Evolutionary conservation across 2,797 vertebrate genomes (phyloP).

Genomic region (Myotis daubentonii): DNA sequence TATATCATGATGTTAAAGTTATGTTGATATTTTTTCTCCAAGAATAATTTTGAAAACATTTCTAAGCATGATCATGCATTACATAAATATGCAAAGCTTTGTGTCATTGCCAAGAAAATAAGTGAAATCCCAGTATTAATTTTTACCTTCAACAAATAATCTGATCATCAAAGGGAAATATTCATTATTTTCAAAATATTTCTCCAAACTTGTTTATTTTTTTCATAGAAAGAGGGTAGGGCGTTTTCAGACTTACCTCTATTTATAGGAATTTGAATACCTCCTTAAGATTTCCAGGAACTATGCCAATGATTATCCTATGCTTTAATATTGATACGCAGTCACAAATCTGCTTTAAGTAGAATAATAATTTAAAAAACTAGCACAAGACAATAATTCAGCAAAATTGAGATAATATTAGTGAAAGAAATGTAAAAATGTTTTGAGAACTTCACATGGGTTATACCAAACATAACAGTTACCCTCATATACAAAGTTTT

Average conservation of each 20-base stretch:
- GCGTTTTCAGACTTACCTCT: not conserved
- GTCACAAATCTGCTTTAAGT: not conserved
- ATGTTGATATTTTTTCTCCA: not conserved
- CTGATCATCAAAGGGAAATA: not conserved
- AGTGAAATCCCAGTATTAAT: not conserved
- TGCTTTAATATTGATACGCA: conserved; percentile 9
- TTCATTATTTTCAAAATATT: not conserved
- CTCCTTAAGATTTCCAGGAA: not conserved
- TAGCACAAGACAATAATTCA: not conserved
- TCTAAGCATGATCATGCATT: not conserved
- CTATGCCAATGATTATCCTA: not conserved
- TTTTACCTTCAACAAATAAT: conserved; percentile 16
- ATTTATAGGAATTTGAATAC: not conserved
- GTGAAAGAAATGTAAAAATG: conserved; percentile 23
- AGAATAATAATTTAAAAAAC: not conserved
- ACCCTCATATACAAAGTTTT: not conserved
- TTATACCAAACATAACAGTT: not conserved
- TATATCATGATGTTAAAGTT: conserved; percentile 17
- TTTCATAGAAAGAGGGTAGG: not conserved
- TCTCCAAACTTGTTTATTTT: not conserved
- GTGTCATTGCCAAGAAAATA: conserved; percentile 1
- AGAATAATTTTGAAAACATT: conserved; percentile 15
- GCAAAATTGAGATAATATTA: conserved; percentile 1
- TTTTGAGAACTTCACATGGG: conserved; percentile 5
- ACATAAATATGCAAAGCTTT: not conserved